Evolutionary conservation across 2,113 vertebrate species (phyloP), one percentile per base, ranked within the genome.

Genomic region (Pelecanus crispus): DNA sequence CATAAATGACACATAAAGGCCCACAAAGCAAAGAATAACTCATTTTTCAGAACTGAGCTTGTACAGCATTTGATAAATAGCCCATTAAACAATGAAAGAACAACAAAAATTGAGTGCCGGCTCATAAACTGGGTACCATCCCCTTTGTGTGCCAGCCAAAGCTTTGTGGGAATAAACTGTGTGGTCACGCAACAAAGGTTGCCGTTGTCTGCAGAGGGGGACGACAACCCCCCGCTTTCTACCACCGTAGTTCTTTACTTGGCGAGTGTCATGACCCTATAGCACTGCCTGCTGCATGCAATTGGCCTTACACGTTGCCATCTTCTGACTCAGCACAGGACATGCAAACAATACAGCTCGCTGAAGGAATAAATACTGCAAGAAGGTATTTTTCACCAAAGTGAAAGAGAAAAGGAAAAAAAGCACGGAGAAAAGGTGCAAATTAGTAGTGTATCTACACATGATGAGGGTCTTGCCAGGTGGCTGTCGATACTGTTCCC

Each of bases 191-290:
- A 53, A 55, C 19, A 40, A 45, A 74, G 7, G 21, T 50, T 87
- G n/a, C 50, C 10, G 7, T 36, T 10, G 6, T 31, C 8, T 6
- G 4, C 83, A 40, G 0, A 19, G 11, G 3, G 25, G 29, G 16
- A 11, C 2, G 2, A 42, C 7, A 92, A 13, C 44, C 20, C 9
- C 17, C 32, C 50, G 13, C 22, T 53, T 93, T 45, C 63, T 25
- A 20, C 26, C 28, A 12, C 3, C 42, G 42, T 17, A 53, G 29
- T 12, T 91, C 74, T 83, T 78, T 52, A 7, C 17, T 59, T 56
- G 31, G 31, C 0, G 1, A 67, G 10, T 15, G 11, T 17, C 50
- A 32, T 1, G 0, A 19, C n/a, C 18, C 53, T 55, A 50, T 15
- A 88, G 72, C 45, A 24, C 40, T 77, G 42, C 36, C 63, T 62